Base-by-base conservation (phyloP, 2,888 invertebrate species). In the Drosophila mayaguana region DNA sequence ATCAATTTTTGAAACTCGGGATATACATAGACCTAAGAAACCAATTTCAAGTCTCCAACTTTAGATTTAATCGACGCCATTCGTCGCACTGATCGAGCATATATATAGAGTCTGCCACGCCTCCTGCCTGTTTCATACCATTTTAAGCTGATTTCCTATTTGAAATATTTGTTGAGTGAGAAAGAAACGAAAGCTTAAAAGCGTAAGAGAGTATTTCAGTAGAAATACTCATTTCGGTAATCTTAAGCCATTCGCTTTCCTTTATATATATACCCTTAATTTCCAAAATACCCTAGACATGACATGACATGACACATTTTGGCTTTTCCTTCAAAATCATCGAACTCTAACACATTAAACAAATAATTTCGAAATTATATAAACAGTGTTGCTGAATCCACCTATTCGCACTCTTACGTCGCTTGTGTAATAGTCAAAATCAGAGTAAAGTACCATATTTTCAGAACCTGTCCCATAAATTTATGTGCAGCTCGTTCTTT, bases 271-370 rank as follows among this genome's bases (percentile, higher is more conserved):
- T 25, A n/a, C 12, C 34, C 18, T 4, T 8, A 6, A 22, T 18
- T 7, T n/a, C 36, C 40, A 7, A 55, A 54, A 12, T 53, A 18
- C 14, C 11, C 54, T 28, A 14, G 2, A 34, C 6, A 18, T 16
- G 8, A 14, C 6, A 18, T 16, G 8, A 14, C 22, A 5, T 34
- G 8, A 55, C 40, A 60, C 20, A 42, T 80, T 68, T 68, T 55
- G 36, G 54, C 51, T 53, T 65, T 80, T 46, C 59, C 34, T 53
- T 80, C 72, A 80, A 32, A 60, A 34, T 18, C 18, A 40, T 51
- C 20, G 16, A 56, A 28, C 14, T n/a, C 16, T 11, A 5, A 36
- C 18, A 32, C 42, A 5, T 6, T 14, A 6, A 56, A 60, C 28
- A 60, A 20, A 45, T 25, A 75, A 48, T 54, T 53, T 45, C 18